Evolutionary conservation across 2,888 invertebrate genomes (phyloP).

Genomic region (Caradrina kadenii): DNA sequence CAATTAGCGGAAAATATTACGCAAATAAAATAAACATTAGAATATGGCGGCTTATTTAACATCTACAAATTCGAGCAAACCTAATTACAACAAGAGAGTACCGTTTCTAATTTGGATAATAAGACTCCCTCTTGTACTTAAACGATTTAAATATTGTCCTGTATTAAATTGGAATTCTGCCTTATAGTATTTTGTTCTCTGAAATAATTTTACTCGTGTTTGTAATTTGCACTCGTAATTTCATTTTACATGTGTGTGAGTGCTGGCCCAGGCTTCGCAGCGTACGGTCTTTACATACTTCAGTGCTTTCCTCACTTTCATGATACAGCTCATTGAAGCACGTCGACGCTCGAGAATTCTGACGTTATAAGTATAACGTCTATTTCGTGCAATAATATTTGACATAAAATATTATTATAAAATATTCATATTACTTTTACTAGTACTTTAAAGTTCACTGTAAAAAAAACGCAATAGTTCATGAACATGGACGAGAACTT

Average conservation of each 20-base stretch:
- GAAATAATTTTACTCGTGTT: conserved; percentile 17
- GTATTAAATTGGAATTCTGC: conserved; percentile 28
- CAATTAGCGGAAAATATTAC: neutral
- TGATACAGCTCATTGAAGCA: conserved; percentile 55
- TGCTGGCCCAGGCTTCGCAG: conserved; percentile 14
- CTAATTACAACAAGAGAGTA: conserved; percentile 42
- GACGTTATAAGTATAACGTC: conserved; percentile 8
- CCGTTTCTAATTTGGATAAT: conserved; percentile 44
- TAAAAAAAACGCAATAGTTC: too few species aligned
- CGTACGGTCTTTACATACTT: conserved; percentile 38
- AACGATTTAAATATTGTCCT: conserved; percentile 51
- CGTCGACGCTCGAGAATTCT: conserved; percentile 1
- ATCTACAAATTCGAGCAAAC: conserved; percentile 45
- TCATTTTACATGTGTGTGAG: conserved; percentile 33
- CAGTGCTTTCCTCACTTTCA: conserved; percentile 43
- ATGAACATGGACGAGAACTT: too few species aligned
- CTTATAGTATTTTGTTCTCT: conserved; percentile 23
- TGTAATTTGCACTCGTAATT: conserved; percentile 14
- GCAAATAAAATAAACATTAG: conserved; percentile 22
- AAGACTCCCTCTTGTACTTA: conserved; percentile 27
- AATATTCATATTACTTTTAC: too few species aligned
- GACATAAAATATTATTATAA: conserved; percentile 6
- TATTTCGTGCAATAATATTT: conserved; percentile 3
- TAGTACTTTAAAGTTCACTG: too few species aligned
- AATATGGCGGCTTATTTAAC: conserved; percentile 26